Base-by-base conservation (phyloP, 2,113 vertebrate species). In the Leptodactylus fuscus region DNA sequence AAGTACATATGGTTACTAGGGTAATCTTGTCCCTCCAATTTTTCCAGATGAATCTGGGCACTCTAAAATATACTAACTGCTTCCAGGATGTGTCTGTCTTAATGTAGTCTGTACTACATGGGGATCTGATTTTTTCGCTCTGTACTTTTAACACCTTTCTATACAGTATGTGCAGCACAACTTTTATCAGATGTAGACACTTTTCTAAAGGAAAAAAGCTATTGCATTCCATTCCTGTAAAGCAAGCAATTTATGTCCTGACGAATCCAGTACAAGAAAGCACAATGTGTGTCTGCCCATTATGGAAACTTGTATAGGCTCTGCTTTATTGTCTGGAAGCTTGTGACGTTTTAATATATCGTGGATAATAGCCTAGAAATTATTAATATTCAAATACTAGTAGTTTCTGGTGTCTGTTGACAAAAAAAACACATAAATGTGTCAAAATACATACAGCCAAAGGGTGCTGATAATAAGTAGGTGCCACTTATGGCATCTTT, bases 1-100 rank as follows among this genome's bases (percentile, higher is more conserved):
- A 92, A 89, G 92, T 81, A 55, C 44, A 93, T 94, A 92, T 83
- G 90, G 95, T 97, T 96, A 92, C 95, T 92, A 87, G 91, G 94
- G 95, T 96, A 96, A 97, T 96, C 89, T 55, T 55, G 49, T 60
- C 65, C 46, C 60, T 58, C 91, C 93, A 95, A 85, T 88, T 86
- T 67, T 88, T 92, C 91, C 91, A 92, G 90, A 91, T 69, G 78
- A 91, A 91, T 27, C 13, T 78, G 51, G 20, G 55, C 22, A 13
- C 10, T 84, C 53, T 84, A 22, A 71, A 70, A 90, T 87, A 87
- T 91, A 90, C 93, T 95, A 94, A 94, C 91, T 46, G 69, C 27
- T 67, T 77, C 58, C 49, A 67, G n/a, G 9, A n/a, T 1, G 3
- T 75, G 34, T 70, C 36, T 80, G 75, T 55, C 24, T 79, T 65